Conservation (phyloP, 1,140 invertebrate genomes). For the Hypsibius dujardini region DNA sequence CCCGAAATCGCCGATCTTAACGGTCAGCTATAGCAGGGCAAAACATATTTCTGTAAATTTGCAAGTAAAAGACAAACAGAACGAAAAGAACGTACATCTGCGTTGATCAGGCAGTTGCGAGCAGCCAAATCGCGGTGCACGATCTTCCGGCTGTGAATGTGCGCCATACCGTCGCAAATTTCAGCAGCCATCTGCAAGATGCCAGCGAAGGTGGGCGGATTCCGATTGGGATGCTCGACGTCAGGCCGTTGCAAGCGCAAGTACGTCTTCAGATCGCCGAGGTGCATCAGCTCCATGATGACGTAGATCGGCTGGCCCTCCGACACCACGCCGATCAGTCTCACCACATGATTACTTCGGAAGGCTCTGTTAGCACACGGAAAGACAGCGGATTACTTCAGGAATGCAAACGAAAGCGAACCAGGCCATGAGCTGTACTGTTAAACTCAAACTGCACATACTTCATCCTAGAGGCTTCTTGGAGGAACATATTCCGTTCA, state of each 20-base stretch:
- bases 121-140: slow-evolving; percentile 92
- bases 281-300: slow-evolving; percentile 46
- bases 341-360: slow-evolving; percentile 79
- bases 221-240: slow-evolving; percentile 27
- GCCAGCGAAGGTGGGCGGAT: slow-evolving; percentile 27
- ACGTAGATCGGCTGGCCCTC: too few species aligned
- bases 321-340: slow-evolving; percentile 35
- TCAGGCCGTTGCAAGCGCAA: slow-evolving; percentile 67
- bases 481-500: slow-evolving; percentile 77
- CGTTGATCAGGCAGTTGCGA: slow-evolving; percentile 85
- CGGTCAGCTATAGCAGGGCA: too few species aligned
- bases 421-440: background rate
- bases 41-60: slow-evolving; percentile 43
- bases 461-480: slow-evolving; percentile 94
- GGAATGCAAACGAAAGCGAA: slow-evolving; percentile 21
- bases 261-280: slow-evolving; percentile 83
- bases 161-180: slow-evolving; percentile 96
- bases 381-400: slow-evolving; percentile 19
- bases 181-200: slow-evolving; percentile 70
- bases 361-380: slow-evolving; percentile 45
- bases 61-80: slow-evolving; percentile 65
- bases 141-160: slow-evolving; percentile 76
- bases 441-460: slow-evolving; percentile 27
- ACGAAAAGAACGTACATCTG: slow-evolving; percentile 47
- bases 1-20: too few species aligned